Conservation (phyloP, 2,797 vertebrate species). For the Pempheris klunzingeri region DNA sequence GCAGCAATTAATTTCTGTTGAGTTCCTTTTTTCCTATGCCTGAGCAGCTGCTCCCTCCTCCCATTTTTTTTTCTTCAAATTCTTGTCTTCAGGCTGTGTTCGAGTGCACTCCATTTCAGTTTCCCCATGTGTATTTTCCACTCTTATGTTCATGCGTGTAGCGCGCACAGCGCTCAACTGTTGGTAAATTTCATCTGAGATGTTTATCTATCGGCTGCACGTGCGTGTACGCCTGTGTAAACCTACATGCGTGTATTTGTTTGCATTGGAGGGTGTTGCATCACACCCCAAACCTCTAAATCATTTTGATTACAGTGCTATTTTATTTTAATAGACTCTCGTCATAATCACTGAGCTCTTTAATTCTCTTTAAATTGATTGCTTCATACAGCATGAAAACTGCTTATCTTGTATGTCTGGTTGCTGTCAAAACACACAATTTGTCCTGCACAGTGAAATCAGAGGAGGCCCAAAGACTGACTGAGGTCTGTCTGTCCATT, state of each 20-base stretch:
- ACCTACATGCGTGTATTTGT: constrained; percentile 47
- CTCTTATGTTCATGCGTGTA: constrained; percentile 50
- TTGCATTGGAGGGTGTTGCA: constrained; percentile 46
- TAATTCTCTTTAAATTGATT: constrained; percentile 78
- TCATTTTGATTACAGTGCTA: constrained; percentile 75
- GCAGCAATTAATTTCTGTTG: constrained; percentile 80
- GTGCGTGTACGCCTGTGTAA: background rate
- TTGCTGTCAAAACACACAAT: constrained; percentile 68
- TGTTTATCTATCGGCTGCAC: constrained; percentile 42
- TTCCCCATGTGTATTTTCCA: constrained; percentile 64
- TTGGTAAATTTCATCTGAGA: constrained; percentile 59
- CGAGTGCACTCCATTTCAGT: constrained; percentile 71
- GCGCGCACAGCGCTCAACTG: constrained; percentile 50
- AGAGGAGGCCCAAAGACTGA: constrained; percentile 29
- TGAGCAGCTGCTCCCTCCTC: constrained; percentile 71
- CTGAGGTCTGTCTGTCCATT: constrained; percentile 34
- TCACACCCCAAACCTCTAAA: constrained; percentile 62
- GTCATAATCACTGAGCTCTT: constrained; percentile 78
- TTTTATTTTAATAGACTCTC: constrained; percentile 79
- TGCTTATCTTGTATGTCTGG: constrained; percentile 72
- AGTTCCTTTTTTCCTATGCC: constrained; percentile 61
- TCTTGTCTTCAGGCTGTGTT: constrained; percentile 71
- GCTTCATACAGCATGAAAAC: constrained; percentile 71
- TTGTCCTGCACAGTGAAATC: constrained; percentile 68
- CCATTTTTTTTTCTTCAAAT: constrained; percentile 57